Evolutionary conservation across 2,797 vertebrate species (phyloP).

Genomic region (Neomorphus geoffroyi): DNA sequence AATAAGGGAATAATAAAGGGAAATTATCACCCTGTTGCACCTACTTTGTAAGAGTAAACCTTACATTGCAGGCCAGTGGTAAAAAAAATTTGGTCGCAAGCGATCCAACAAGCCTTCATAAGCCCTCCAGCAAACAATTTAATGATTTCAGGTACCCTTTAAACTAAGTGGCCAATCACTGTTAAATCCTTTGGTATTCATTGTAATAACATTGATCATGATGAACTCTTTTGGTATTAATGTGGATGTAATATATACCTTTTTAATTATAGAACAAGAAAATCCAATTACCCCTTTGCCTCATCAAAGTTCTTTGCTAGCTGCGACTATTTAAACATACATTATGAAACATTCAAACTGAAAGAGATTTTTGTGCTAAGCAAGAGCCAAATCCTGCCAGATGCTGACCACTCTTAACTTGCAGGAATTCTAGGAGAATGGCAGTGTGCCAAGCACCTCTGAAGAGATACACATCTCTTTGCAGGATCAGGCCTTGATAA

Average conservation of each 20-base stretch:
- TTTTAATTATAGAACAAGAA: constrained; percentile 78
- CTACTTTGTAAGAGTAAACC: constrained; percentile 50
- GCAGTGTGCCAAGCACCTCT: not conserved
- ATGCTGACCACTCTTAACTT: not conserved
- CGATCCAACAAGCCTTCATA: constrained; percentile 35
- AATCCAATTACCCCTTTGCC: constrained; percentile 75
- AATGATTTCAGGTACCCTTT: constrained; percentile 75
- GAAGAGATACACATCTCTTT: not conserved
- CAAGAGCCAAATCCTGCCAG: not conserved
- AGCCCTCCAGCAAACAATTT: constrained; percentile 73
- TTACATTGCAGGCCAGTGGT: constrained; percentile 36
- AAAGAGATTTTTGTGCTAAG: not conserved
- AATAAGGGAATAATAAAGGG: constrained; percentile 70
- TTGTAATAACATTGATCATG: constrained; percentile 77
- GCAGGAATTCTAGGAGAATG: not conserved
- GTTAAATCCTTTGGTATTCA: constrained; percentile 76
- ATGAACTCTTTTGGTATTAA: constrained; percentile 75
- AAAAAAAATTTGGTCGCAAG: not conserved
- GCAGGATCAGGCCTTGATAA: not conserved
- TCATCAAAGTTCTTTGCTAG: constrained; percentile 66
- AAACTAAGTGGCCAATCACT: constrained; percentile 75
- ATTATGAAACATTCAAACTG: constrained; percentile 52
- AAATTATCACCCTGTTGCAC: constrained; percentile 56
- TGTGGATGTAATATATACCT: constrained; percentile 72
- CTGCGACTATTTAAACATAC: constrained; percentile 67